Base-by-base conservation (phyloP, 2,888 invertebrate species). In the Lapara coniferarum region DNA sequence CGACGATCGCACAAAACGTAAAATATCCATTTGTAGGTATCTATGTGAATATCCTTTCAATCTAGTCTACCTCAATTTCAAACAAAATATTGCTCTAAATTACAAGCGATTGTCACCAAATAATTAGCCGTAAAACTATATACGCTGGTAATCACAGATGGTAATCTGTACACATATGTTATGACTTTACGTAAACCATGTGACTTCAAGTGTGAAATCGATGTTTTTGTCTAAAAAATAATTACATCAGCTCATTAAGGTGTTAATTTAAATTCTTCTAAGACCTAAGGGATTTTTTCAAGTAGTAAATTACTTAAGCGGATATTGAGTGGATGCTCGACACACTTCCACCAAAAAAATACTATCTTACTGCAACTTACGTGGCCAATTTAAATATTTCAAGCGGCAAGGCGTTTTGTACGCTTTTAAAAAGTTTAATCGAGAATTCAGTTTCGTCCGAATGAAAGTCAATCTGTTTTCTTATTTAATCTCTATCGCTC, bases 381-480 rank as follows among this genome's bases (percentile, higher is more conserved):
- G 69, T 70, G 25, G 67, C 66, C 73, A 72, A 78, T 79, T 74
- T 73, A 74, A 71, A 73, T 75, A 74, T 66, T 63, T 70, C 71
- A 70, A 72, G 72, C 66, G 67, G 72, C 19, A 49, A 51, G 0
- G 71, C 72, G 73, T 74, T 74, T 69, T 71, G 75, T 71, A 56
- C 13, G 74, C 10, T 8, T 13, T 44, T 70, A 8, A 37, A 69
- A 70, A 76, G 79, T 80, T 79, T 76, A 78, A 81, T 80, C 75
- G 71, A 78, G 70, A 76, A 77, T 25, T 25, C 25, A 19, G 58
- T 44, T 69, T 77, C 74, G 67, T 75, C 79, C 59, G 30, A 66
- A 67, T 77, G 78, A 82, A 80, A 88, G 78, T 78, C 86, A 86
- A 89, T 88, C 84, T 58, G 71, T 82, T 85, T 86, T 85, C 81